These are phyloP conservation scores for Ceyx margarethae DNA, from an alignment of 2,113 vertebrate species.

Conservation along the genomic window DNA sequence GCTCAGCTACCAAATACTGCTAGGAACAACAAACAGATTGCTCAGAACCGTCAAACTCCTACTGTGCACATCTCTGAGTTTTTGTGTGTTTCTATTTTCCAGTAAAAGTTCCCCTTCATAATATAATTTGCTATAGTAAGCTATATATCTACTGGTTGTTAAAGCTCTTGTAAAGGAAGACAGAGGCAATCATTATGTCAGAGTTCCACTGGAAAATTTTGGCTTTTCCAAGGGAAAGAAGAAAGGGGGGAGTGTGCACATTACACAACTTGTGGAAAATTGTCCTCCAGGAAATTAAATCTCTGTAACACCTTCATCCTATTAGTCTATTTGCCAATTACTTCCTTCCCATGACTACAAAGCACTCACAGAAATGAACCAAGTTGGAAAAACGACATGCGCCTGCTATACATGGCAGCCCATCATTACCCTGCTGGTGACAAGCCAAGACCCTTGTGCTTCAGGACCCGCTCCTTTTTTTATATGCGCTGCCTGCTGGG, in stretches of 20 bases:
- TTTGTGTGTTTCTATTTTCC: neutral
- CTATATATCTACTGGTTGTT: neutral
- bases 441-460: neutral
- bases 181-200: neutral
- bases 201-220: neutral
- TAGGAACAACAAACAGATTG: neutral
- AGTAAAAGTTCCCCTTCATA: neutral
- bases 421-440: neutral
- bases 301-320: neutral
- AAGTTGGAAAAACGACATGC: neutral
- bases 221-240: neutral
- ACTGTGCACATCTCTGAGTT: neutral
- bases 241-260: neutral
- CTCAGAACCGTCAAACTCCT: neutral
- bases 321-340: neutral
- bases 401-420: neutral
- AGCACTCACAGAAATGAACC: neutral
- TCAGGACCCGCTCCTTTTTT: neutral
- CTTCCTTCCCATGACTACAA: neutral
- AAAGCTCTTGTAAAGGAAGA: neutral
- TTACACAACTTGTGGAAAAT: neutral
- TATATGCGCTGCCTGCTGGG: neutral
- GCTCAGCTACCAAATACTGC: neutral
- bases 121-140: neutral
- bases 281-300: conserved; percentile 28